Conservation (phyloP, 1,140 invertebrate species). For the Heliothis virescens region DNA sequence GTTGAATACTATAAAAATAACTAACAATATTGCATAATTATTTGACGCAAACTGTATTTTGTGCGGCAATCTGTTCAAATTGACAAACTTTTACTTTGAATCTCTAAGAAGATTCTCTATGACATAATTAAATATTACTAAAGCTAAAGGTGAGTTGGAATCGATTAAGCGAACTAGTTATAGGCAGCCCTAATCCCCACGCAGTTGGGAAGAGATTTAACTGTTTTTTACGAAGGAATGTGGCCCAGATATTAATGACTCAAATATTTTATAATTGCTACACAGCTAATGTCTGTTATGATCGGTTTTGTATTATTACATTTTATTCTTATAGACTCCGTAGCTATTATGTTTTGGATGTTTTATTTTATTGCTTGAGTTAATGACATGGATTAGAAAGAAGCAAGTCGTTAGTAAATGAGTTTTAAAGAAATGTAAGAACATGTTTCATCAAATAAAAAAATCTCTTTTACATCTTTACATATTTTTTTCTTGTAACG, state of each 20-base stretch:
- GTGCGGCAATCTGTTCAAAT: too few relatives aligned
- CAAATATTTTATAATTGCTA: slow-evolving; percentile 40
- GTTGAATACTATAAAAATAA: too few relatives aligned
- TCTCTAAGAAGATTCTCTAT: too few relatives aligned
- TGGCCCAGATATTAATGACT: slow-evolving; percentile 42
- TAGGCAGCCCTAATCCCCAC: neutral
- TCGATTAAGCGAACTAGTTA: neutral
- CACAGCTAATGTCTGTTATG: slow-evolving; percentile 18
- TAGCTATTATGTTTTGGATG: neutral
- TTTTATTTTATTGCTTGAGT: neutral
- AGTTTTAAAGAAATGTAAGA: too few relatives aligned
- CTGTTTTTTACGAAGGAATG: slow-evolving; percentile 20
- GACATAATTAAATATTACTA: too few relatives aligned
- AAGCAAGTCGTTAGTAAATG: neutral
- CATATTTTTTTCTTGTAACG: too few relatives aligned
- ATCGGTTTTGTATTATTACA: slow-evolving; percentile 2
- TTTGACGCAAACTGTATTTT: too few relatives aligned
- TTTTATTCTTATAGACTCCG: neutral
- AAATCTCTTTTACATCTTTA: too few relatives aligned
- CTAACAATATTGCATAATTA: too few relatives aligned
- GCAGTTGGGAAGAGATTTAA: neutral
- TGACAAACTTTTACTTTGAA: too few relatives aligned
- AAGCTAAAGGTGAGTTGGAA: too few relatives aligned
- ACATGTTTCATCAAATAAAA: too few relatives aligned
- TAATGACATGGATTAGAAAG: neutral